Percentiles rank a stretch among this genome's conserved stretches.
These are phyloP conservation scores for Gymnoscelis rufifasciata DNA, from an alignment of 2,888 invertebrate species.

Conservation along the genomic window DNA sequence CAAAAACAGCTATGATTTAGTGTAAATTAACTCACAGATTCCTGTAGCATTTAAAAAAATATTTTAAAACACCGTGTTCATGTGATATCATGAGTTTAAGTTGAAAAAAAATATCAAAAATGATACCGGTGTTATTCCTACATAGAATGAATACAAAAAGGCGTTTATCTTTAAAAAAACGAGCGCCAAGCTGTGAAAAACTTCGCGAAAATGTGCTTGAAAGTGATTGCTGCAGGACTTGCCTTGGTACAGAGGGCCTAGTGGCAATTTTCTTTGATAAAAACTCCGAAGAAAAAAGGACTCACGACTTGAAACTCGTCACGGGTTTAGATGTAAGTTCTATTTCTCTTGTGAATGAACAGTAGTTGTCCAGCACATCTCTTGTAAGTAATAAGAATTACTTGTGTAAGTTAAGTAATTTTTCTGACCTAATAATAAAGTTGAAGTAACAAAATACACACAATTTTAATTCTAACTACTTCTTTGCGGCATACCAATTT, in stretches of 20 bases:
- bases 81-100: too few relatives aligned
- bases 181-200: slow-evolving; percentile 5
- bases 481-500: too few relatives aligned
- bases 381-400: too few relatives aligned
- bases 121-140: slow-evolving; percentile 44
- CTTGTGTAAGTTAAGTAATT: too few relatives aligned
- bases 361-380: background rate
- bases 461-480: too few relatives aligned
- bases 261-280: slow-evolving; percentile 46
- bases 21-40: too few relatives aligned
- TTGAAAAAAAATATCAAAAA: slow-evolving; percentile 19
- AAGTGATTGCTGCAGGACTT: slow-evolving; percentile 46
- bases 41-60: too few relatives aligned
- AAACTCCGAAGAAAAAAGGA: slow-evolving; percentile 40
- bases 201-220: background rate
- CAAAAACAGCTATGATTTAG: too few relatives aligned
- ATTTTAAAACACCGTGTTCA: too few relatives aligned
- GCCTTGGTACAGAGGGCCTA: slow-evolving; percentile 44
- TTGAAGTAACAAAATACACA: too few relatives aligned
- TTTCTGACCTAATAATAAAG: too few relatives aligned
- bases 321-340: slow-evolving; percentile 46
- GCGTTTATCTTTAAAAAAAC: slow-evolving; percentile 16
- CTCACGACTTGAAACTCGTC: slow-evolving; percentile 43
- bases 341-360: background rate
- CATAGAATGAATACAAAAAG: slow-evolving; percentile 38